Conservation (phyloP, 2,113 vertebrate species). For the Ondatra zibethicus region DNA sequence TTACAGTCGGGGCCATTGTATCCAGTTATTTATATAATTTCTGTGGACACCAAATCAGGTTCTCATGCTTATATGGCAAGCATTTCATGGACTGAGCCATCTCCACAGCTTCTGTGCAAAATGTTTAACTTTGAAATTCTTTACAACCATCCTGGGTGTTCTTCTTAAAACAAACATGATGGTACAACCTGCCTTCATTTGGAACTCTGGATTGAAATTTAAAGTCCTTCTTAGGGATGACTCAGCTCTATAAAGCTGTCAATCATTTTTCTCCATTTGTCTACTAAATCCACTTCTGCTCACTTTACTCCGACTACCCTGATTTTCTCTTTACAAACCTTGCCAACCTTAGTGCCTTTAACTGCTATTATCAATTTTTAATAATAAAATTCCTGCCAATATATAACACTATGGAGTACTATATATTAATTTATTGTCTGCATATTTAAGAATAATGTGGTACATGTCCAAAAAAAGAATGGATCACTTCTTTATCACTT, state of each 20-base stretch:
- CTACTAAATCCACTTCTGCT: background rate
- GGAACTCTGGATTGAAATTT: background rate
- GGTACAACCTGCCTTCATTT: background rate
- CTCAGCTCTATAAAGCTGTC: background rate
- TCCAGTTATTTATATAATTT: background rate
- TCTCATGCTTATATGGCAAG: background rate
- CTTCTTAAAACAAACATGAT: background rate
- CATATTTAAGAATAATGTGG: background rate
- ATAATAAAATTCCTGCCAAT: background rate
- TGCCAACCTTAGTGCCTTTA: background rate
- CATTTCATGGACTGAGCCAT: background rate
- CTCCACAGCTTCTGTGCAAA: background rate
- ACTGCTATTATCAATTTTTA: background rate
- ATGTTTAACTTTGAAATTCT: background rate
- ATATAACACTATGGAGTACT: background rate
- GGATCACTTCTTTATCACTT: accelerated
- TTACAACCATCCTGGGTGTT: background rate
- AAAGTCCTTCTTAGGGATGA: background rate
- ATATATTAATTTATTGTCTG: background rate
- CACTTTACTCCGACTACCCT: background rate
- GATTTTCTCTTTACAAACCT: background rate
- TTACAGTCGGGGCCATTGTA: background rate
- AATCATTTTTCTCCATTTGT: background rate
- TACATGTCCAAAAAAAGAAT: background rate
- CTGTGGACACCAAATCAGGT: no score